Conservation (phyloP, 1,140 invertebrate genomes). For the Papilio polyxenes region DNA sequence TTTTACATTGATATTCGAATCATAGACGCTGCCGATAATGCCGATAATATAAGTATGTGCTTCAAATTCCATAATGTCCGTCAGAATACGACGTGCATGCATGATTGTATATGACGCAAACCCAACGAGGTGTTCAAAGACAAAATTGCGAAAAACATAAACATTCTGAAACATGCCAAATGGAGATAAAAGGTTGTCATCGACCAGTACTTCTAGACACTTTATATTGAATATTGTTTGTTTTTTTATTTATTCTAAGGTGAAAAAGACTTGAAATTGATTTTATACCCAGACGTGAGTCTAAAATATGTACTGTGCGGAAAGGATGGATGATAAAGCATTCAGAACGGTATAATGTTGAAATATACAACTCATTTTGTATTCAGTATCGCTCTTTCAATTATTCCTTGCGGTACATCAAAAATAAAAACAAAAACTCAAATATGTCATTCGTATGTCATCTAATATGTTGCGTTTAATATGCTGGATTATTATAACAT, state of each 20-base stretch:
- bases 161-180: neutral
- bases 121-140: neutral
- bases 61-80: conserved; percentile 30
- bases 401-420: neutral
- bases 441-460: neutral
- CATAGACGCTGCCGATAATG: conserved; percentile 38
- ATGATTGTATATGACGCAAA: neutral
- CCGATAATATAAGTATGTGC: neutral
- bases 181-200: neutral
- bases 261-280: neutral
- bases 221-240: no score
- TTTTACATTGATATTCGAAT: conserved; percentile 45
- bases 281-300: neutral
- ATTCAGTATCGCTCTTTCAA: neutral
- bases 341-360: conserved; percentile 8
- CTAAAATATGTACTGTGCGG: neutral
- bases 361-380: neutral
- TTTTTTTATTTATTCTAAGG: no score
- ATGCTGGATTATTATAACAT: neutral
- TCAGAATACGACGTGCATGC: conserved; percentile 1
- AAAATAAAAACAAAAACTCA: conserved; percentile 1
- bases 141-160: neutral
- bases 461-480: neutral
- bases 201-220: no score
- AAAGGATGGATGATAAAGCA: neutral